phyloP scores from a whole-genome alignment of 2,888 invertebrate genomes.

The Phaonia tiefii region DNA sequence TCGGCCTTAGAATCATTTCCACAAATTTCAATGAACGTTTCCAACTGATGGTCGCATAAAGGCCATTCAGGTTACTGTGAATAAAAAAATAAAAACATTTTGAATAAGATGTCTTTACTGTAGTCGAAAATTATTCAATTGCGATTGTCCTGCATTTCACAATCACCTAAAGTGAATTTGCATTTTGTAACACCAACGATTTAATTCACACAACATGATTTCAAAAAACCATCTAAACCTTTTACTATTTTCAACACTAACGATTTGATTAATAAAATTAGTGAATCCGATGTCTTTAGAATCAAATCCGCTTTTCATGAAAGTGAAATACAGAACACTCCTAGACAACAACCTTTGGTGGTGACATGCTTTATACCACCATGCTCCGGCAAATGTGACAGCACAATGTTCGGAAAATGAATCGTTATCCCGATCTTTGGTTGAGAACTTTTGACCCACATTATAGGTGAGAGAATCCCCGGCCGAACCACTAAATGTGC shows the following conservation, averaged over 20 bases:
- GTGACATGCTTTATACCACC: slow-evolving; percentile 88
- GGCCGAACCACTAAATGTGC: slow-evolving; percentile 84
- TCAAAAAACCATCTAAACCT: too few species aligned
- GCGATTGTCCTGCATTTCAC: too few species aligned
- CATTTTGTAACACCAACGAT: background rate
- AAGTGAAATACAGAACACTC: too few species aligned
- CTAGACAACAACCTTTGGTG: too few species aligned
- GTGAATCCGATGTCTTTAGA: too few species aligned
- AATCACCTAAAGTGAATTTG: background rate
- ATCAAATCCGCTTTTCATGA: too few species aligned
- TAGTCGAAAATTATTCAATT: too few species aligned
- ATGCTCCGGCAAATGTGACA: slow-evolving; percentile 84
- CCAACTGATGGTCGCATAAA: slow-evolving; percentile 62
- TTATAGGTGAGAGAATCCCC: slow-evolving; percentile 86
- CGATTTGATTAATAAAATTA: too few species aligned
- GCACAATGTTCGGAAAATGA: slow-evolving; percentile 85
- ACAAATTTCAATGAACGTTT: slow-evolving; percentile 66
- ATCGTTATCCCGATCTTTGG: slow-evolving; percentile 85
- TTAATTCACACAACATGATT: too few species aligned
- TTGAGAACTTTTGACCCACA: slow-evolving; percentile 86
- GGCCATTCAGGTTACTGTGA: slow-evolving; percentile 68
- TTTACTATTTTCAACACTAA: too few species aligned
- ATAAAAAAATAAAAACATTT: background rate
- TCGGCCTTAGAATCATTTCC: slow-evolving; percentile 64
- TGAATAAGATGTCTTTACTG: too few species aligned